Base-by-base conservation (phyloP, 1,140 invertebrate genomes). In the Drosophila burlai region DNA sequence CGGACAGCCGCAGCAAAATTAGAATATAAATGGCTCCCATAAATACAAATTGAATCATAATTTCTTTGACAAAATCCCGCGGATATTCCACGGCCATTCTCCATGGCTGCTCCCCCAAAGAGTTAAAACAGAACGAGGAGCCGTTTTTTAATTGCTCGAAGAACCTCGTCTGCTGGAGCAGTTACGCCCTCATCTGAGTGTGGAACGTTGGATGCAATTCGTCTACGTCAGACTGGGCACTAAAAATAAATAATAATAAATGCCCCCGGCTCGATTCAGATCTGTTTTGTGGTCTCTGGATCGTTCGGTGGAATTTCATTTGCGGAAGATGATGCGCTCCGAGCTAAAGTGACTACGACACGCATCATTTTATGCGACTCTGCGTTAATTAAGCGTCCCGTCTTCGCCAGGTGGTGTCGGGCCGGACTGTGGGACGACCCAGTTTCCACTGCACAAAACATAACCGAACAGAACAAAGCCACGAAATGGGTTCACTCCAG, bases 291-390 rank as follows among this genome's bases (percentile, higher is more conserved):
- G 66, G 50, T 72, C 45, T 15, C 34, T 21, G 31, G 43, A n/a
- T 57, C 24, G 47, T 57, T 57, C 40, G 43, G 36, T 21, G 52
- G 76, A 64, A 79, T 72, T 67, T 69, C 58, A 74, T 79, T 85
- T 80, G 60, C 43, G 61, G 43, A 60, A 79, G 63, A 61, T 77
- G 71, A 80, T 77, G 84, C 73, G 54, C 77, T 77, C 66, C 42
- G 2, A 64, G 50, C 52, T 73, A 59, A 77, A 77, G 66, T 85
- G 83, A 83, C 76, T 76, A 73, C 50, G 71, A 76, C 59, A 87
- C 76, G 80, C 76, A 89, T 83, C 80, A 60, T 59, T 83, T 80
- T 77, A 72, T 83, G 81, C 61, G 64, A 80, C 65, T 83, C 60
- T 75, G 43, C 50, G 77, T 87, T 89, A 87, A 87, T 87, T 87